phyloP scores from a whole-genome alignment of 2,888 invertebrate species.

The Sabatieria punctata region DNA sequence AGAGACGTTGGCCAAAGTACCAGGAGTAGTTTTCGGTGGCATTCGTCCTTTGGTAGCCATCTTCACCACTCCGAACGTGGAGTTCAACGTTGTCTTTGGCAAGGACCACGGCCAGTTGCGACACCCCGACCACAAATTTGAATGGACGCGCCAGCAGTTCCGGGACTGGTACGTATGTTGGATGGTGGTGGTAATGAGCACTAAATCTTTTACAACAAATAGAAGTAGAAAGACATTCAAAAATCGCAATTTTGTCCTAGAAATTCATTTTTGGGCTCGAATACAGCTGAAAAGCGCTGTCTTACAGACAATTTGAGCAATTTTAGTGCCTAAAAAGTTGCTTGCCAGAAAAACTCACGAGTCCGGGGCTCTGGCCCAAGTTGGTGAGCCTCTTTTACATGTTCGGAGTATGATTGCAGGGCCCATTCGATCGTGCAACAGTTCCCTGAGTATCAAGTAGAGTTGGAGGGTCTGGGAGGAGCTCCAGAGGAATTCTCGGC shows the following conservation, averaged over 20 bases:
- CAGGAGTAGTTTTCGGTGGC: neutral
- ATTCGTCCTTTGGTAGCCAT: neutral
- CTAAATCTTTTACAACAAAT: too few species aligned
- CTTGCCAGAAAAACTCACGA: too few species aligned
- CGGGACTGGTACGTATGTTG: neutral
- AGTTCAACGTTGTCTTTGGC: neutral
- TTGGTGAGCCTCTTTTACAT: too few species aligned
- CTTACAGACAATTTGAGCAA: too few species aligned
- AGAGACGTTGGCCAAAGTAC: neutral
- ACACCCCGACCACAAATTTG: neutral
- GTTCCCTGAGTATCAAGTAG: conserved; percentile 57
- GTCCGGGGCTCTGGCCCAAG: too few species aligned
- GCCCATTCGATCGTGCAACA: conserved; percentile 48
- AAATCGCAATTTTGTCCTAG: too few species aligned
- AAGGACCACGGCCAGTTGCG: neutral
- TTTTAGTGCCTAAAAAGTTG: too few species aligned
- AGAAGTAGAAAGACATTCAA: too few species aligned
- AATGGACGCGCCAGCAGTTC: neutral
- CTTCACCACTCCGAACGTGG: neutral
- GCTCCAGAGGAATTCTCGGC: conserved; percentile 33
- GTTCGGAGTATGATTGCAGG: conserved; percentile 43
- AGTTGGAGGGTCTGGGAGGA: conserved; percentile 52
- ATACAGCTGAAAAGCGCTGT: too few species aligned
- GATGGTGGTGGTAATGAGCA: too few species aligned
- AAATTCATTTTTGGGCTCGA: too few species aligned